Evolutionary conservation across 2,888 invertebrate species (phyloP).

Genomic region (Carcina quercana): DNA sequence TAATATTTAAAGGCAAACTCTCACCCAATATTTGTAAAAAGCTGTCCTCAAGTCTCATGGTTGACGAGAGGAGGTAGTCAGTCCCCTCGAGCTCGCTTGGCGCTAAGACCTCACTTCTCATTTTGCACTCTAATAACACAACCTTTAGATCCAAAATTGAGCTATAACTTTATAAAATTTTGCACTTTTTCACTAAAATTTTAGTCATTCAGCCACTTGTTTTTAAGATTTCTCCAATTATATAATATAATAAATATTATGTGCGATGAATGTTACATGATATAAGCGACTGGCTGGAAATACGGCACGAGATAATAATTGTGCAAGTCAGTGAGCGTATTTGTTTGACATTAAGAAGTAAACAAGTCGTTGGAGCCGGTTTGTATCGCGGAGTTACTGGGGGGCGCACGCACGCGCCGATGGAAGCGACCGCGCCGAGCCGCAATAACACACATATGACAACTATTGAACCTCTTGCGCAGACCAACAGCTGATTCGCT

Average conservation of each 20-base stretch:
- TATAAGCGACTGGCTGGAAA: conserved; percentile 1
- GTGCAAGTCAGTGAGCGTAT: conserved; percentile 7
- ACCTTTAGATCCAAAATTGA: conserved; percentile 26
- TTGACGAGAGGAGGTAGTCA: conserved; percentile 77
- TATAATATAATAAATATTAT: conserved; percentile 5
- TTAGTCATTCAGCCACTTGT: background rate
- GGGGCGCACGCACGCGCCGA: background rate
- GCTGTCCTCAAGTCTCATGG: conserved; percentile 76
- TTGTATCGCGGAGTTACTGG: background rate
- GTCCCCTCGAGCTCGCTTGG: conserved; percentile 76
- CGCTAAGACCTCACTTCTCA: conserved; percentile 67
- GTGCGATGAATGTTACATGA: conserved; percentile 5
- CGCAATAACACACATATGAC: no score
- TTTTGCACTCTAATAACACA: conserved; percentile 37
- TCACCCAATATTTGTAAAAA: conserved; percentile 77
- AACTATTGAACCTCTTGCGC: conserved; percentile 3
- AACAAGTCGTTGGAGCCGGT: conserved; percentile 3
- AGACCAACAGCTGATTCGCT: conserved; percentile 55
- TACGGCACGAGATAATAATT: conserved; percentile 2
- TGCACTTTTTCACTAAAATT: background rate
- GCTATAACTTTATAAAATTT: conserved; percentile 20
- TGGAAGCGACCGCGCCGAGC: no score
- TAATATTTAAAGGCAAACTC: conserved; percentile 26
- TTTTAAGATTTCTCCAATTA: conserved; percentile 4
- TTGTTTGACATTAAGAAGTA: conserved; percentile 1